Conservation (phyloP, 2,113 vertebrate species). For the Bettongia penicillata region DNA sequence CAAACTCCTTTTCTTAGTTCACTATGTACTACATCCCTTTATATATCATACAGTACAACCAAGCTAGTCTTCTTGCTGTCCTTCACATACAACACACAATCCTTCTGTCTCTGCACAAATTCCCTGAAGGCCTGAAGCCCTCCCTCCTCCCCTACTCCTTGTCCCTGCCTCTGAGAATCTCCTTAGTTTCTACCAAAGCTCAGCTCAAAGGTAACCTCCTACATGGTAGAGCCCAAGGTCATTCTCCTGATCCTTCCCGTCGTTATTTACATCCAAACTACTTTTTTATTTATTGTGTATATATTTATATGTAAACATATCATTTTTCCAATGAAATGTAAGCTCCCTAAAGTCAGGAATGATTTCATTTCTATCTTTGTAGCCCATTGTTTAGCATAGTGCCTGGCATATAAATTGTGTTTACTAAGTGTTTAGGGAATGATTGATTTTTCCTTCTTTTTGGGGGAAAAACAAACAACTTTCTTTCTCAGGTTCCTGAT, state of each 20-base stretch:
- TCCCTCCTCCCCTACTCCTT: not conserved
- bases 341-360: not conserved
- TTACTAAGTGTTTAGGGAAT: not conserved
- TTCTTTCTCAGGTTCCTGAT: not conserved
- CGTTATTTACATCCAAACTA: not conserved
- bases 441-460: not conserved
- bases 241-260: not conserved
- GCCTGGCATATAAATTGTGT: too few relatives aligned
- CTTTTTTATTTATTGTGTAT: not conserved
- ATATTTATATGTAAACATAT: not conserved
- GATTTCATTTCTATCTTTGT: not conserved
- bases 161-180: not conserved
- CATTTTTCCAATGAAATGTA: not conserved
- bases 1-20: not conserved
- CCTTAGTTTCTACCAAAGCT: not conserved
- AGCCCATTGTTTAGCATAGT: not conserved
- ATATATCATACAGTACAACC: not conserved
- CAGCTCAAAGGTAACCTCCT: not conserved
- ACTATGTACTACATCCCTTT: not conserved
- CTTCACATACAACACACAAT: not conserved
- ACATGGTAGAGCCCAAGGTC: too few relatives aligned
- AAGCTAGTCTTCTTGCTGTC: not conserved
- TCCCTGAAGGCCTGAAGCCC: not conserved
- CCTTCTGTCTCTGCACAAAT: too few relatives aligned
- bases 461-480: too few relatives aligned